phyloP scores from a whole-genome alignment of 2,888 invertebrate species.

The Xestoiulus laeticollis region DNA sequence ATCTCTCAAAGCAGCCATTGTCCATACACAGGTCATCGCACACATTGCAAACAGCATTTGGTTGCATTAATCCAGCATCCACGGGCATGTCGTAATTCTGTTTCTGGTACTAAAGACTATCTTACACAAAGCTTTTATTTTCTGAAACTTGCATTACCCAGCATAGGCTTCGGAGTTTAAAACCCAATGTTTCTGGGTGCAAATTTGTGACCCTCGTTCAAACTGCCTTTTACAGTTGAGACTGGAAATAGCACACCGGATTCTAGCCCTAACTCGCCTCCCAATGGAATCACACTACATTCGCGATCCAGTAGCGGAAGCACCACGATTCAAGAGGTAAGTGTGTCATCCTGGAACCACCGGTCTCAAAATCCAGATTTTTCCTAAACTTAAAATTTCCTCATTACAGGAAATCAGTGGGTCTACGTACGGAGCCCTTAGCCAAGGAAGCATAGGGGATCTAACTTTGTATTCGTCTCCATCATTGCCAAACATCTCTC shows the following conservation, averaged over 20 bases:
- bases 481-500: slow-evolving; percentile 95
- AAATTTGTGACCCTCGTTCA: not conserved
- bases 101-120: slow-evolving; percentile 10
- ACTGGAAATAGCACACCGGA: slow-evolving; percentile 71
- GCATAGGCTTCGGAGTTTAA: not conserved
- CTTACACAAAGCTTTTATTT: not conserved
- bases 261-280: slow-evolving; percentile 80
- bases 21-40: not conserved
- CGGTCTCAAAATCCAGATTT: not conserved
- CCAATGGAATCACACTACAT: slow-evolving; percentile 71
- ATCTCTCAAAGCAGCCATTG: not conserved
- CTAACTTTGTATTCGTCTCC: slow-evolving; percentile 88
- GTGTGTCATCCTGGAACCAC: not conserved
- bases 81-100: not conserved
- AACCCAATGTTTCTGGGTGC: not conserved
- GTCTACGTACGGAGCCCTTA: slow-evolving; percentile 68
- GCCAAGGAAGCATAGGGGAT: slow-evolving; percentile 64
- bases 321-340: slow-evolving; percentile 78
- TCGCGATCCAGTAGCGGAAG: slow-evolving; percentile 70
- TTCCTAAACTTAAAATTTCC: not conserved
- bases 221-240: slow-evolving; percentile 53
- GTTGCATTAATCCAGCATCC: not conserved
- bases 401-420: slow-evolving; percentile 76
- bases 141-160: not conserved
- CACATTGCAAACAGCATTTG: not conserved